phyloP scores from a whole-genome alignment of 2,888 invertebrate species.

The Leptopilina myrica region DNA sequence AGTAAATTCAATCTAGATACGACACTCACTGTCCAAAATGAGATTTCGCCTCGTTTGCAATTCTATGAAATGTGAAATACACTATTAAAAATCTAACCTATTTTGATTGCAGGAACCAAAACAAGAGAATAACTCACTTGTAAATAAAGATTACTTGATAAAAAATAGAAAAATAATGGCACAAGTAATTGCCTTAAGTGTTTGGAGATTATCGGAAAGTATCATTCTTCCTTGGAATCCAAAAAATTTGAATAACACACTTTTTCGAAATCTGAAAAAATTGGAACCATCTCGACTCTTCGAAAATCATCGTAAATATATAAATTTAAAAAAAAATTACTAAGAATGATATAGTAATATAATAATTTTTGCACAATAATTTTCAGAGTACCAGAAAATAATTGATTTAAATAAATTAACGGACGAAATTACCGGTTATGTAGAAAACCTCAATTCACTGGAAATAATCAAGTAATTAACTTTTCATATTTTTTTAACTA shows the following conservation, averaged over 20 bases:
- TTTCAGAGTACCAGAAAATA: background rate
- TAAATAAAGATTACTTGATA: slow-evolving; percentile 43
- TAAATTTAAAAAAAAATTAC: no score
- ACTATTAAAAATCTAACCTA: background rate
- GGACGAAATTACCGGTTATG: slow-evolving; percentile 55
- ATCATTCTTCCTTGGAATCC: slow-evolving; percentile 70
- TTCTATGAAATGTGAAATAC: no score
- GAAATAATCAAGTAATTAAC: slow-evolving; percentile 20
- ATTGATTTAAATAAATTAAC: slow-evolving; percentile 57
- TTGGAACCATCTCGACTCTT: slow-evolving; percentile 53
- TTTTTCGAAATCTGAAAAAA: slow-evolving; percentile 60
- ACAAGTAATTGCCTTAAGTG: slow-evolving; percentile 65
- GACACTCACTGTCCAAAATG: no score
- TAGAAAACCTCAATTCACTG: slow-evolving; percentile 24
- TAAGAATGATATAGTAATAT: background rate
- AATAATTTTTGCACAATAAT: slow-evolving; percentile 2
- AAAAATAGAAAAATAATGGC: slow-evolving; percentile 58
- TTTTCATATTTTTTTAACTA: no score
- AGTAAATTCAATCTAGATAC: no score
- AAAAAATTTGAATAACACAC: slow-evolving; percentile 62
- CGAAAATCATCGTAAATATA: slow-evolving; percentile 60
- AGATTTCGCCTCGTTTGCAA: no score
- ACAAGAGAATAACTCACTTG: slow-evolving; percentile 35
- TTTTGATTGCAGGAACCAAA: background rate
- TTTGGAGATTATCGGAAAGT: slow-evolving; percentile 72